Evolutionary conservation across 2,888 invertebrate genomes (phyloP).

Genomic region (Protonemura montana): DNA sequence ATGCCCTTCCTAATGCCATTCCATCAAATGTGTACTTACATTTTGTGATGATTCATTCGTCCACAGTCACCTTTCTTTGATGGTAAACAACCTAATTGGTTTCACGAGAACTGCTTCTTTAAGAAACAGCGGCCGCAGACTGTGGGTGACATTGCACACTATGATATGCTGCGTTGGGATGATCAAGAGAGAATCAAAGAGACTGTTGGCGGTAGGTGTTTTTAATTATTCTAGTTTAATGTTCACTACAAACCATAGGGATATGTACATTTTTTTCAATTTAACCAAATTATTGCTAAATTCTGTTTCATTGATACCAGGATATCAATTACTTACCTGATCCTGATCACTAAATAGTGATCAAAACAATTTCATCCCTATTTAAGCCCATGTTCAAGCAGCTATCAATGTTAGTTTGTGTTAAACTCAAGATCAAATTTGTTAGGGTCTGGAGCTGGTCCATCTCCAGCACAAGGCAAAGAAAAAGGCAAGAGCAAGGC

Average conservation of each 20-base stretch:
- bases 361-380: no score
- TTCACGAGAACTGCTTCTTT: slow-evolving; percentile 88
- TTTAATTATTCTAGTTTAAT: not conserved
- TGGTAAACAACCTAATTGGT: slow-evolving; percentile 88
- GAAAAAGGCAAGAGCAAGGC: slow-evolving; percentile 58
- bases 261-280: no score
- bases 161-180: slow-evolving; percentile 77
- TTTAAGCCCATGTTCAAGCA: no score
- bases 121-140: slow-evolving; percentile 76
- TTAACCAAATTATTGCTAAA: no score
- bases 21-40: not conserved
- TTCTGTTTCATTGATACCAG: no score
- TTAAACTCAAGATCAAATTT: not conserved
- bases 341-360: no score
- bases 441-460: slow-evolving; percentile 53
- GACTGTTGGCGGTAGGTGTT: slow-evolving; percentile 67
- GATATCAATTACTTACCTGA: no score
- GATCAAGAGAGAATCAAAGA: slow-evolving; percentile 84
- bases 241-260: slow-evolving; percentile 32
- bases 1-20: not conserved
- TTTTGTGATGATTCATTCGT: slow-evolving; percentile 49
- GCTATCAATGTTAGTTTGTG: no score
- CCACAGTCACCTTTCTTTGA: slow-evolving; percentile 85
- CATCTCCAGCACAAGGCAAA: slow-evolving; percentile 59
- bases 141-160: slow-evolving; percentile 80